Evolutionary conservation across 2,888 invertebrate species (phyloP), one percentile per base, ranked within the genome.

Genomic region (Creontiades dilutus): DNA sequence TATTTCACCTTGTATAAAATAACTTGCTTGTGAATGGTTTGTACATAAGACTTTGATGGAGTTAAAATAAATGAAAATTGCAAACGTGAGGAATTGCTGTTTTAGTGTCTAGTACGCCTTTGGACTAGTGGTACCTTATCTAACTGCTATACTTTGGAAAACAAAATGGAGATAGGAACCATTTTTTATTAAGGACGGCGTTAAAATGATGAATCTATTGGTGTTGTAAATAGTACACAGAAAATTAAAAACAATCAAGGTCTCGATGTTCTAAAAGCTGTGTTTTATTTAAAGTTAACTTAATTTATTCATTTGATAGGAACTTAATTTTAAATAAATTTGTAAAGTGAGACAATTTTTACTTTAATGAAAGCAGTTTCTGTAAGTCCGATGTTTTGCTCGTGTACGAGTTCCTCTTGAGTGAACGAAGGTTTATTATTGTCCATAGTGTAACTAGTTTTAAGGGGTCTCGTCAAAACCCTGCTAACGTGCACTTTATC

Each of bases 161-260:
- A 61, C 37, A 86, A 80, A 47, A 12, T 28, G 4, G 37, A 46
- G 46, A 85, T 52, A 28, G 16, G 47, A 47, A 47, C n/a, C 14
- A 84, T 11, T 47, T 82, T 82, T 84, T n/a, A 84, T 37, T 27
- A 19, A 46, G 46, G 47, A 78, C 80, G 13, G 47, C 46, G 14
- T 85, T 86, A 90, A 61, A 68, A 68, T 23, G 48, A 76, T 46
- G 57, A 90, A 90, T 87, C 90, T 90, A 90, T 90, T 90, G 90
- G 76, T 90, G 90, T 90, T 90, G 90, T 90, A 90, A 57, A 90
- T 90, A 90, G 82, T 68, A 68, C 89, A 76, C 78, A 52, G 37
- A 2, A 37, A 37, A 86, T 11, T 46, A 68, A 47, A 57, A 86
- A 86, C 61, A 86, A 86, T 86, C 86, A 47, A 75, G 46, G 86